Evolutionary conservation across 2,113 vertebrate genomes (phyloP).

Genomic region (Orycteropus afer): DNA sequence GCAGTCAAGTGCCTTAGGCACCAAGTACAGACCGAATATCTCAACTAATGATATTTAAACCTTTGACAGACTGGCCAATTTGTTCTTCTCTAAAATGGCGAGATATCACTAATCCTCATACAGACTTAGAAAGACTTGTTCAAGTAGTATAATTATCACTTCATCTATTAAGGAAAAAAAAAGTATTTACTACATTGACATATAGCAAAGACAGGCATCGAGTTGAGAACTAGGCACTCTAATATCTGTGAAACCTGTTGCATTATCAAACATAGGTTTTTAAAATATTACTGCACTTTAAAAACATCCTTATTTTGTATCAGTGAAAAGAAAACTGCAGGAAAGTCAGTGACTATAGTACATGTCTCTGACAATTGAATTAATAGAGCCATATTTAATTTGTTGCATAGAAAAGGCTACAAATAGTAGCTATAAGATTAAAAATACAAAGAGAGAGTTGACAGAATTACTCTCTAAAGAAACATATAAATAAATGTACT

Average conservation of each 20-base stretch:
- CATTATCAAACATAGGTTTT: not conserved
- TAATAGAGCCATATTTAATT: conserved; percentile 44
- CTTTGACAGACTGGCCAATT: not conserved
- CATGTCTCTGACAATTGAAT: not conserved
- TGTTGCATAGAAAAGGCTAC: not conserved
- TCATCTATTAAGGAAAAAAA: not conserved
- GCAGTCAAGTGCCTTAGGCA: no score
- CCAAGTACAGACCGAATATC: not conserved
- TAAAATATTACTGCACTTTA: not conserved
- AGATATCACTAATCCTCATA: not conserved
- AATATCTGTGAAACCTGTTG: not conserved
- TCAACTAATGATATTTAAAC: not conserved
- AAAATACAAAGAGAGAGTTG: not conserved
- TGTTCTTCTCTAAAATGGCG: not conserved
- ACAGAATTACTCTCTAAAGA: not conserved
- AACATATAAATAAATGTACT: not conserved
- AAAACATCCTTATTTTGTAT: conserved; percentile 38
- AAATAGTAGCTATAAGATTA: not conserved
- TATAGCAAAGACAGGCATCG: not conserved
- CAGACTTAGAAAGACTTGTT: not conserved
- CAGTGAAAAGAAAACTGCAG: not conserved
- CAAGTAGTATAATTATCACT: not conserved
- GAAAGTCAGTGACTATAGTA: not conserved
- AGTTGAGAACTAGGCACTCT: not conserved
- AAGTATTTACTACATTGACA: not conserved